Base-by-base conservation (phyloP, 2,888 invertebrate genomes). In the Hyposoter dolosus region DNA sequence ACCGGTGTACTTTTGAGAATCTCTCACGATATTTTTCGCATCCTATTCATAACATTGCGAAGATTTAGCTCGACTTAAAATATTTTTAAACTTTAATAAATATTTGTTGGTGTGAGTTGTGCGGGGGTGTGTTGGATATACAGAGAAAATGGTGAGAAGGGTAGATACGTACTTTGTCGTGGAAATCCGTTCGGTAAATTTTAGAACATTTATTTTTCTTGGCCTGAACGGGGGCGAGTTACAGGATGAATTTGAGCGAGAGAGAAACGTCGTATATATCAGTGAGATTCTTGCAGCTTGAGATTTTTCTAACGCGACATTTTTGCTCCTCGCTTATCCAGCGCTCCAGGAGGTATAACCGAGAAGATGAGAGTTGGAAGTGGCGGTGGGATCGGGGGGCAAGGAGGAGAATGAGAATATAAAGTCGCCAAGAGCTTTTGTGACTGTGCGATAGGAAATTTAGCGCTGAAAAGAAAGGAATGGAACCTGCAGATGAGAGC, bases 401-500 rank as follows among this genome's bases (percentile, higher is more conserved):
- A 50, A 43, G 17, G 43, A 80, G 50, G n/a, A 10, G 69, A 50
- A 85, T 23, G 78, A 68, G 74, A 71, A 72, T 80, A 72, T 80
- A 83, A 15, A 53, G 60, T 23, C 66, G 66, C 80, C 53, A 69
- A 71, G 69, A 82, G 82, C 85, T 82, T 82, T 82, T 82, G 85
- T 75, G 79, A 85, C 82, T 78, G 65, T 53, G 78, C 79, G 78
- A 85, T 82, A 85, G 85, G 72, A 80, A 83, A 83, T 85, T 85
- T 78, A 68, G 65, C 77, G 65, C 77, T 72, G 63, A 63, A 43
- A 75, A 68, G 76, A 83, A 85, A 76, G 76, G 71, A 80, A 72
- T 66, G 60, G 45, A 63, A 72, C 71, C 76, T 65, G 63, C 60
- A 80, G 80, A 83, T 69, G 76, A 65, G 82, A 66, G 56, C 19